Evolutionary conservation across 2,797 vertebrate genomes (phyloP).

Genomic region (Carapus acus): DNA sequence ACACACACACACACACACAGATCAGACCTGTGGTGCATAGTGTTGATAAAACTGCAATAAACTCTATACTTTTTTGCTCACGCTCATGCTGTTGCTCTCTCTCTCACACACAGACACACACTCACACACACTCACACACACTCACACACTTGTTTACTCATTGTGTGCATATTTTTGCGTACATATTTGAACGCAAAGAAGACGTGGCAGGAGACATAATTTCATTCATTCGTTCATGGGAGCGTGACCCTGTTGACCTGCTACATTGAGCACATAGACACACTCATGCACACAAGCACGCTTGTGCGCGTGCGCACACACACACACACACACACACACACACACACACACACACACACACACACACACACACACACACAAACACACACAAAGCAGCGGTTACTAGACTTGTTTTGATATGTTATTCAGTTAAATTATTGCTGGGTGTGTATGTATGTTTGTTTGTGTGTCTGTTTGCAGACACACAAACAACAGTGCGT

Average conservation of each 20-base stretch:
- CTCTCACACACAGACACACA: conserved; percentile 14
- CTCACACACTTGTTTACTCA: conserved; percentile 27
- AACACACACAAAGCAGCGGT: too few relatives aligned
- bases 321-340: conserved; percentile 3
- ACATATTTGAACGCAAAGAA: too few relatives aligned
- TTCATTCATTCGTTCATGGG: too few relatives aligned
- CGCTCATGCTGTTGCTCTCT: too few relatives aligned
- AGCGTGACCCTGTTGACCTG: too few relatives aligned
- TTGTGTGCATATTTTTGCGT: conserved; percentile 5
- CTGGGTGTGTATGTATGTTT: too few relatives aligned
- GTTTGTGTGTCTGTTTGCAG: too few relatives aligned
- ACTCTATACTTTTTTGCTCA: too few relatives aligned
- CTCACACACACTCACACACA: conserved; percentile 18
- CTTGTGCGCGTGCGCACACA: neutral
- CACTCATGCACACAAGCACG: conserved; percentile 4
- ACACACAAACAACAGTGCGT: too few relatives aligned
- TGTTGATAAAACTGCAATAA: conserved; percentile 50
- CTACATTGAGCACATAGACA: neutral
- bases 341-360: conserved; percentile 15
- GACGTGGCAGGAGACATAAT: too few relatives aligned
- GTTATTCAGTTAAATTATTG: too few relatives aligned
- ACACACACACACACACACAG: conserved; percentile 5
- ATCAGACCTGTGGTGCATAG: conserved; percentile 35
- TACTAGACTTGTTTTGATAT: too few relatives aligned
- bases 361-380: conserved; percentile 7